Evolutionary conservation across 2,888 invertebrate species (phyloP), one percentile per base, ranked within the genome.

Genomic region (Heliconius ismenius): DNA sequence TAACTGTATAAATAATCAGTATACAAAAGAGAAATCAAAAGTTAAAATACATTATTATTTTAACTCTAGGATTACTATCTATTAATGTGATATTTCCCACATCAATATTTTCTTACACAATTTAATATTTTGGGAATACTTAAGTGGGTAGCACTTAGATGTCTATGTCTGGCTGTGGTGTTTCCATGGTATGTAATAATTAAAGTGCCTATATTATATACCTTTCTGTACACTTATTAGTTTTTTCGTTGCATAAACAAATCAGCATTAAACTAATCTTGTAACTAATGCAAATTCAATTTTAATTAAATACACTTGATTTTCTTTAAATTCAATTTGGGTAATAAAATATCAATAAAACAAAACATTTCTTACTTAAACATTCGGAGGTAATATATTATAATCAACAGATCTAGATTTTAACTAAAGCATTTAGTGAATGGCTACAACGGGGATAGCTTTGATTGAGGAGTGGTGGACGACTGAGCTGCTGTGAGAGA

Each of bases 401-500:
- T 78, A 76, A 39, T 60, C 60, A 72, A 69, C 58, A 32, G 65
- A 80, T 76, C 67, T 79, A 49, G 60, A 67, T 63, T 49, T 72
- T 49, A 67, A 72, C 18, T 24, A 68, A 28, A 13, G n/a, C 21
- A 79, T 28, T 78, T 80, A 80, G 78, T 84, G 93, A 79, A 92
- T 87, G 65, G 91, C 90, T 77, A 93, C 82, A 21, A 92, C 78
- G 13, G 92, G 91, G 54, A 92, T 83, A 39, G 92, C 75, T 76
- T 94, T 93, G 83, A 91, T 81, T 39, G 90, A 85, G 13, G 89
- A 84, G 76, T 91, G 91, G 70, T 90, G 90, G 74, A 91, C 90
- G 21, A 93, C 88, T 0, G 94, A 91, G 87, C 91, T 91, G 86
- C 90, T 88, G 89, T 93, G 92, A 7, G 90, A 86, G 69, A 90